A percentile compares a stretch with the other conserved stretches of the same genome.
Evolutionary conservation across 23 tunicate species (phyloP).

Genomic region (Ascidia mentula): DNA sequence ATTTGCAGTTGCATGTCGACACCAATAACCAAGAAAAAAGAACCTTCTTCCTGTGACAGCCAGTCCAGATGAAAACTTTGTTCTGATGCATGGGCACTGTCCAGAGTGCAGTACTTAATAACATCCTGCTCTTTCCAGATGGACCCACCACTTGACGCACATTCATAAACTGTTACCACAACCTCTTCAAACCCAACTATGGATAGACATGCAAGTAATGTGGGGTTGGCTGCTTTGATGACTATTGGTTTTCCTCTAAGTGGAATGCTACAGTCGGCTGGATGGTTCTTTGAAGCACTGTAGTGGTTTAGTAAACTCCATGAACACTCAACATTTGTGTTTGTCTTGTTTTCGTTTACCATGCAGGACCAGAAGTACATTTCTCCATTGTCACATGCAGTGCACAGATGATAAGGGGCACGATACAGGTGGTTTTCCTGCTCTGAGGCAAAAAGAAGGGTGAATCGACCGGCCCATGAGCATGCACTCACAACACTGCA

Average conservation of each 20-base stretch:
- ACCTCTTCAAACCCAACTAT: neutral
- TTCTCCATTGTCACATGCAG: slow-evolving; percentile 41
- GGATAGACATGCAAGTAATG: slow-evolving; percentile 65
- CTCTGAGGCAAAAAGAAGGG: slow-evolving; percentile 37
- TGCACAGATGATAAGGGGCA: slow-evolving; percentile 59
- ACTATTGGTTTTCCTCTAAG: slow-evolving; percentile 49
- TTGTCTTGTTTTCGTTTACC: neutral
- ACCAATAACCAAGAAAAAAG: slow-evolving; percentile 74
- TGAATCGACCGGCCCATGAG: slow-evolving; percentile 49
- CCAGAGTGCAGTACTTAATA: slow-evolving; percentile 12
- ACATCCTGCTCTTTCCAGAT: slow-evolving; percentile 70
- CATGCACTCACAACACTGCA: slow-evolving; percentile 35
- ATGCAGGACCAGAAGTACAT: slow-evolving; percentile 67
- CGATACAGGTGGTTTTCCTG: slow-evolving; percentile 29
- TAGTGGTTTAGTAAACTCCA: neutral
- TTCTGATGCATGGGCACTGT: neutral
- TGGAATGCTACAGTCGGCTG: neutral
- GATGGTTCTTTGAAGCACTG: neutral
- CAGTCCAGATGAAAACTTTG: slow-evolving; percentile 66
- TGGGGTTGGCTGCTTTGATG: slow-evolving; percentile 73
- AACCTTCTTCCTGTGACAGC: slow-evolving; percentile 79
- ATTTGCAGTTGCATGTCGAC: slow-evolving; percentile 46
- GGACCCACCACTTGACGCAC: slow-evolving; percentile 84
- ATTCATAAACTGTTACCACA: slow-evolving; percentile 65
- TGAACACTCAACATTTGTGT: neutral